Conservation (phyloP, 2,888 invertebrate genomes). For the Pristionchus maxplancki region DNA sequence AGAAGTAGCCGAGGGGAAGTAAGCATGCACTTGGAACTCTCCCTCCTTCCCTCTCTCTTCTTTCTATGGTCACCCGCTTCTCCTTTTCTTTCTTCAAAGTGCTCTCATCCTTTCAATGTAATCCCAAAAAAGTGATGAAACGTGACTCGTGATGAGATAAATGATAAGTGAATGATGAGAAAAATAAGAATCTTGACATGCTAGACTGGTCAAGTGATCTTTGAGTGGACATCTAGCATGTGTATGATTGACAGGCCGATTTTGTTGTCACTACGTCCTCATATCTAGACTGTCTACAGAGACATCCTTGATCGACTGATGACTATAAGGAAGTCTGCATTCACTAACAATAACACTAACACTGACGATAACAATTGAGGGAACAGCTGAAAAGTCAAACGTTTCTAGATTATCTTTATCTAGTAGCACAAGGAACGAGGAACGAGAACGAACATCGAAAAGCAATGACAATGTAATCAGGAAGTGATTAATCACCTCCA, state of each 20-base stretch:
- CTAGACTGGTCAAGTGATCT: not conserved
- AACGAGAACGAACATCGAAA: not conserved
- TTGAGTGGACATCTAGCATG: not conserved
- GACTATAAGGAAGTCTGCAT: not conserved
- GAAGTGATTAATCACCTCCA: not conserved
- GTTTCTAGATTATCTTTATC: not conserved
- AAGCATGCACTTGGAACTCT: constrained; percentile 29
- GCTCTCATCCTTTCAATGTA: too few species aligned
- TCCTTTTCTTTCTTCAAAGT: not conserved
- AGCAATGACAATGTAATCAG: not conserved
- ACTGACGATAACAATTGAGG: too few species aligned
- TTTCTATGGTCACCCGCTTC: constrained; percentile 53
- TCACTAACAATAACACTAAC: too few species aligned
- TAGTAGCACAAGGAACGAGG: not conserved
- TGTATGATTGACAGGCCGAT: not conserved
- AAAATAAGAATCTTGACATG: not conserved
- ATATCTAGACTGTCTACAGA: not conserved
- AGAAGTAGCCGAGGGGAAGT: not conserved
- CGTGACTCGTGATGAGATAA: not conserved
- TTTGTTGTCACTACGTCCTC: not conserved
- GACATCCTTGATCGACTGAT: not conserved
- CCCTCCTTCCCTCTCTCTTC: constrained; percentile 48
- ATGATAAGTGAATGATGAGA: not conserved
- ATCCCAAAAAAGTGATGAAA: not conserved
- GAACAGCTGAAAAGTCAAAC: not conserved